A percentile compares a stretch with the other conserved stretches of the same genome.
Conservation (phyloP, 1,140 invertebrate genomes). For the Temnothorax longispinosus region DNA sequence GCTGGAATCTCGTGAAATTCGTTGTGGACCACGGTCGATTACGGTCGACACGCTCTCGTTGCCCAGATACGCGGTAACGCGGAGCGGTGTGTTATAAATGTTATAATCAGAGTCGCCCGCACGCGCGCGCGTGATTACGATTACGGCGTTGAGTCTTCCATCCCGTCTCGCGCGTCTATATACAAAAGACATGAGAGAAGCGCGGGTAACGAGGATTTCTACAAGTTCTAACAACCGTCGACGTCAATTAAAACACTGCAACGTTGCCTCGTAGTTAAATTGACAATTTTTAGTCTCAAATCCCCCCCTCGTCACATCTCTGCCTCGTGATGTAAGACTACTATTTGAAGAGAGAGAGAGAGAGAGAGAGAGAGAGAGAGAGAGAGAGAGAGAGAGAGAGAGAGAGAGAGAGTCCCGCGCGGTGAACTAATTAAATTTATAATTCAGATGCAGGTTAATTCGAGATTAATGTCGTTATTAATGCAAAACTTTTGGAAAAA, state of each 20-base stretch:
- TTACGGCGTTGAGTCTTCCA: not conserved
- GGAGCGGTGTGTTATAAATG: too few species aligned
- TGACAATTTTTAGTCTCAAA: not conserved
- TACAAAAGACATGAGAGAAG: not conserved
- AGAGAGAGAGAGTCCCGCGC: too few species aligned
- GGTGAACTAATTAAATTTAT: not conserved
- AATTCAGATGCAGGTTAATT: not conserved
- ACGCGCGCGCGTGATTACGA: not conserved
- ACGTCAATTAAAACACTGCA: not conserved
- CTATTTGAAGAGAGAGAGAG: too few species aligned
- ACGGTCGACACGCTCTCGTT: not conserved
- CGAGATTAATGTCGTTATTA: not conserved
- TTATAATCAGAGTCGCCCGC: not conserved
- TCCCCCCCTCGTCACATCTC: not conserved
- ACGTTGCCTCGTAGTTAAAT: not conserved
- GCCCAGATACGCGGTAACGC: not conserved
- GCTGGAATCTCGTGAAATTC: conserved; percentile 26
- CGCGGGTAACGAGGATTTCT: not conserved
- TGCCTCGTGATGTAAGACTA: not conserved
- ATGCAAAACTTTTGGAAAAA: not conserved
- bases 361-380: too few species aligned
- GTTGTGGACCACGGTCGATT: not conserved
- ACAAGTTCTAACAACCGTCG: not conserved
- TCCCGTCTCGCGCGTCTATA: not conserved
- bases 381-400: too few species aligned